These are phyloP conservation scores for Gymnothorax reevesii DNA, from an alignment of 2,797 vertebrate species.

Conservation along the genomic window DNA sequence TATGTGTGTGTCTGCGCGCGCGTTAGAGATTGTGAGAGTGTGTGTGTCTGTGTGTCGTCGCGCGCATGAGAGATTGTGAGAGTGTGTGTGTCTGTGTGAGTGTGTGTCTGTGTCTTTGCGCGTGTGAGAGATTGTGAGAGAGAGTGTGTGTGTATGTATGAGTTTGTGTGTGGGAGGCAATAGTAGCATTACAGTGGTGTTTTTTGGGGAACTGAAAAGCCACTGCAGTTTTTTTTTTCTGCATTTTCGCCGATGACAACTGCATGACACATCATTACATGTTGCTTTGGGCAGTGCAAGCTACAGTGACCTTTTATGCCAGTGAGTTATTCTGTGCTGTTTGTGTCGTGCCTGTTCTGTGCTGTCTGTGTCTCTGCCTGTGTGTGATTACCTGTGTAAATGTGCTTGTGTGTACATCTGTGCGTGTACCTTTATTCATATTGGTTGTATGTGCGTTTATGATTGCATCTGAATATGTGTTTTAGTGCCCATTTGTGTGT, in stretches of 20 bases:
- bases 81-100: not conserved
- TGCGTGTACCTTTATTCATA: not conserved
- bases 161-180: not conserved
- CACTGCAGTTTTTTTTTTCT: conserved; percentile 44
- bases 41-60: conserved; percentile 32
- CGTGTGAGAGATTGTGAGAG: not conserved
- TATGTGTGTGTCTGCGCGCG: not conserved
- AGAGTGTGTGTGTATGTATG: conserved; percentile 37
- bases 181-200: conserved; percentile 14
- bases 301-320: conserved; percentile 62
- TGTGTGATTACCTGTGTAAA: not conserved
- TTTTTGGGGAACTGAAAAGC: conserved; percentile 38
- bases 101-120: not conserved
- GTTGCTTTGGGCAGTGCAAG: conserved; percentile 54
- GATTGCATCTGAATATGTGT: not conserved
- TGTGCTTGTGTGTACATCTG: conserved; percentile 10
- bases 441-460: conserved; percentile 8
- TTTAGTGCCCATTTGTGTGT: not conserved
- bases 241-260: conserved; percentile 55
- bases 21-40: conserved; percentile 20
- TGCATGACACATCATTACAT: conserved; percentile 65
- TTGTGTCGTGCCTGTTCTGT: conserved; percentile 25
- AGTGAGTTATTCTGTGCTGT: conserved; percentile 39
- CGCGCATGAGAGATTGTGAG: not conserved
- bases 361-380: not conserved